phyloP scores from a whole-genome alignment of 2,113 vertebrate genomes.

The Myiozetetes cayanensis region DNA sequence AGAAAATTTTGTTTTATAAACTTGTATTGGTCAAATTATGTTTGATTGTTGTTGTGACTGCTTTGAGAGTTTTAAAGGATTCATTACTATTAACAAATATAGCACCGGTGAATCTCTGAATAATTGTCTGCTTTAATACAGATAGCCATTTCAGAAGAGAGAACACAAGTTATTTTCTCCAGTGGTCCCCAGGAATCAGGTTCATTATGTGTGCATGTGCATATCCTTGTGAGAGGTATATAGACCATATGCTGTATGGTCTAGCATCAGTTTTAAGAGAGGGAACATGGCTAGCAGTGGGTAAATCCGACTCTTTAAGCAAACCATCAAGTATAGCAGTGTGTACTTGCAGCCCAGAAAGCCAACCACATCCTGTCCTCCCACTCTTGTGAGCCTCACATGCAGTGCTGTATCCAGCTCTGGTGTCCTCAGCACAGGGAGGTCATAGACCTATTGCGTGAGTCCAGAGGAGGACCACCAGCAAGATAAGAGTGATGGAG shows the following conservation, averaged over 20 bases:
- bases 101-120: not conserved
- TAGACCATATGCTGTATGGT: too few relatives aligned
- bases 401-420: not conserved
- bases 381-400: not conserved
- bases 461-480: not conserved
- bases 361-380: not conserved
- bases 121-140: not conserved
- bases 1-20: not conserved
- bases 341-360: not conserved
- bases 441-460: too few relatives aligned
- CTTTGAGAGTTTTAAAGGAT: not conserved
- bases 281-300: not conserved
- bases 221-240: not conserved
- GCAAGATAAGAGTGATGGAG: not conserved
- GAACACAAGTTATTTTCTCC: not conserved
- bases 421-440: not conserved
- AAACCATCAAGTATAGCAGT: accelerated
- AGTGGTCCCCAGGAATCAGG: not conserved
- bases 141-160: not conserved
- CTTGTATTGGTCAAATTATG: not conserved
- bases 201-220: not conserved
- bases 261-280: not conserved
- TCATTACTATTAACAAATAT: not conserved
- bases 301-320: not conserved
- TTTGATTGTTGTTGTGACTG: not conserved